phyloP scores from a whole-genome alignment of 2,797 vertebrate species.

The Lagocephalus sceleratus region DNA sequence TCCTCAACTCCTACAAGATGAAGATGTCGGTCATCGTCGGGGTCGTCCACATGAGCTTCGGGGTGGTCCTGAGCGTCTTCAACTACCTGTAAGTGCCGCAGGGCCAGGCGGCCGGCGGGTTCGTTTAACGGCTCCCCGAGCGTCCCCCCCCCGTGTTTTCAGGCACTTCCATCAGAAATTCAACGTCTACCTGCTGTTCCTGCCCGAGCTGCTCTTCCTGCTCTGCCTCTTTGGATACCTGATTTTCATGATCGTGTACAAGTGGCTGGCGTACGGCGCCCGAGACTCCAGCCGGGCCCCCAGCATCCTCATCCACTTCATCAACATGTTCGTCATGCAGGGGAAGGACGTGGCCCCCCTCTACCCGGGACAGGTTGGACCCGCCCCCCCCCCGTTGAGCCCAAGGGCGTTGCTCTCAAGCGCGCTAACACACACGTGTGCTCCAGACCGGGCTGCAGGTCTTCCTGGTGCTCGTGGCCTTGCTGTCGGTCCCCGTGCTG shows the following conservation, averaged over 20 bases:
- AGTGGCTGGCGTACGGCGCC: slow-evolving; percentile 86
- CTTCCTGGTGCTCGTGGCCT: slow-evolving; percentile 81
- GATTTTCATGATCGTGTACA: slow-evolving; percentile 92
- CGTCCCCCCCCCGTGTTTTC: slow-evolving; percentile 8
- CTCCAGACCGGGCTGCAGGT: slow-evolving; percentile 83
- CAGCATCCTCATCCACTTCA: slow-evolving; percentile 95
- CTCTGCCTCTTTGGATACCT: slow-evolving; percentile 94
- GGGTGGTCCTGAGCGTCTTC: slow-evolving; percentile 88
- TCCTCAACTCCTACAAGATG: slow-evolving; percentile 99
- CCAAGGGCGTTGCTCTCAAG: background rate
- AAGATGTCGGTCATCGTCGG: slow-evolving; percentile 97
- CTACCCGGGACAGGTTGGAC: slow-evolving; percentile 84
- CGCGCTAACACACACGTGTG: slow-evolving; percentile 12
- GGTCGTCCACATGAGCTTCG: slow-evolving; percentile 93
- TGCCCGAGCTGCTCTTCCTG: slow-evolving; percentile 93
- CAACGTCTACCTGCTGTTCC: slow-evolving; percentile 87
- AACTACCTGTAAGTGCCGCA: slow-evolving; percentile 89
- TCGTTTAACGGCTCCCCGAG: background rate
- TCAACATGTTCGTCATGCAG: slow-evolving; percentile 94
- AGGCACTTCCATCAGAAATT: slow-evolving; percentile 91
- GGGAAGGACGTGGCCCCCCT: slow-evolving; percentile 64
- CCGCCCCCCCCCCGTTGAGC: slow-evolving; percentile 1
- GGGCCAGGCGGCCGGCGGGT: background rate
- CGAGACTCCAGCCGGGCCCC: slow-evolving; percentile 83
- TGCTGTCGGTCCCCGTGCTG: slow-evolving; percentile 87